A percentile compares a stretch with the other conserved stretches of the same genome.
Evolutionary conservation across 2,888 invertebrate genomes (phyloP).

Genomic region (Chalcosyrphus nemorum): DNA sequence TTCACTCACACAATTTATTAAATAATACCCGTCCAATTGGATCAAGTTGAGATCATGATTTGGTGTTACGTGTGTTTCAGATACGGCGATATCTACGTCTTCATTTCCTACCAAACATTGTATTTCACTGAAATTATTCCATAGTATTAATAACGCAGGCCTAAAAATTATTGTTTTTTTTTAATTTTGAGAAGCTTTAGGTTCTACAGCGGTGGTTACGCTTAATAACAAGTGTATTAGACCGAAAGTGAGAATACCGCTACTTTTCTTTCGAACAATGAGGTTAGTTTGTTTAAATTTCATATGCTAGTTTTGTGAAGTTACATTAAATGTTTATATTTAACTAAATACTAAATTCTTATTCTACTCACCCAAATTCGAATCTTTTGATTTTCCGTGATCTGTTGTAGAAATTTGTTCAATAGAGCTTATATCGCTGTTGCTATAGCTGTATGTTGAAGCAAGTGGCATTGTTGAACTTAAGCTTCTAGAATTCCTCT

Average conservation of each 20-base stretch:
- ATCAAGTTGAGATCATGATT: neutral
- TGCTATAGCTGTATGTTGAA: conserved; percentile 30
- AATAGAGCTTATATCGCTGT: conserved; percentile 4
- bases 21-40: neutral
- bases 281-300: too few species aligned
- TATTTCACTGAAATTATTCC: neutral
- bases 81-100: neutral
- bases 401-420: conserved; percentile 23
- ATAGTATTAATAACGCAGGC: too few species aligned
- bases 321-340: too few species aligned
- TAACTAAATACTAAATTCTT: neutral
- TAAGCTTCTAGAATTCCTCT: conserved; percentile 20
- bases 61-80: neutral
- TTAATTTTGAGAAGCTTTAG: too few species aligned
- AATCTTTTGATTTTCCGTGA: conserved; percentile 26
- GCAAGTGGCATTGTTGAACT: conserved; percentile 4
- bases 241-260: too few species aligned
- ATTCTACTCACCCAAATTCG: conserved; percentile 32
- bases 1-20: neutral
- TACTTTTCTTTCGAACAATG: too few species aligned
- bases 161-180: too few species aligned
- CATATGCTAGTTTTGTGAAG: too few species aligned
- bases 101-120: neutral
- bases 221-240: too few species aligned
- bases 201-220: too few species aligned